Evolutionary conservation across 2,113 vertebrate species (phyloP).

Genomic region (Chloebia gouldiae): DNA sequence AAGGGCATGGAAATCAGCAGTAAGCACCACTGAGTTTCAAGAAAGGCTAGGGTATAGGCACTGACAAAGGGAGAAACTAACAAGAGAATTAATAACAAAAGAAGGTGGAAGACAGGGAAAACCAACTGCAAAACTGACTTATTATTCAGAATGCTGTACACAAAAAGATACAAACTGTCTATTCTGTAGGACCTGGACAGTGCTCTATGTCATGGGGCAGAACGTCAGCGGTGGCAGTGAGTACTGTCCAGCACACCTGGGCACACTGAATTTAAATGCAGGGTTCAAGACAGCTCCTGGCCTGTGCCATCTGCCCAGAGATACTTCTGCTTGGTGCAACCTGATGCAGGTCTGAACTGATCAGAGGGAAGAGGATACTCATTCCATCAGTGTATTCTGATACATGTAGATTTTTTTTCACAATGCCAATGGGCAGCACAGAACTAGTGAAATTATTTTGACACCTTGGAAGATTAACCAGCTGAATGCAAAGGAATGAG

Average conservation of each 20-base stretch:
- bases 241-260: not conserved
- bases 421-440: not conserved
- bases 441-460: not conserved
- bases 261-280: accelerated
- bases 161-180: not conserved
- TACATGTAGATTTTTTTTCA: not conserved
- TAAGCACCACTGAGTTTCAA: not conserved
- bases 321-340: not conserved
- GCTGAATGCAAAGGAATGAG: not conserved
- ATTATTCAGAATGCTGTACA: not conserved
- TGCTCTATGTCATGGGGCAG: not conserved
- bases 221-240: not conserved
- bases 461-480: not conserved
- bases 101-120: not conserved
- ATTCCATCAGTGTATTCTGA: not conserved
- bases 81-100: not conserved
- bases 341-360: not conserved
- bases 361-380: not conserved
- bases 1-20: not conserved
- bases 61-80: not conserved
- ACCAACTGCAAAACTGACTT: not conserved
- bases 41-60: not conserved
- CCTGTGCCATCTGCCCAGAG: not conserved
- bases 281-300: not conserved
- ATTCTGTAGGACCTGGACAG: not conserved